phyloP scores from a whole-genome alignment of 2,888 invertebrate species.

The Monopis laevigella region DNA sequence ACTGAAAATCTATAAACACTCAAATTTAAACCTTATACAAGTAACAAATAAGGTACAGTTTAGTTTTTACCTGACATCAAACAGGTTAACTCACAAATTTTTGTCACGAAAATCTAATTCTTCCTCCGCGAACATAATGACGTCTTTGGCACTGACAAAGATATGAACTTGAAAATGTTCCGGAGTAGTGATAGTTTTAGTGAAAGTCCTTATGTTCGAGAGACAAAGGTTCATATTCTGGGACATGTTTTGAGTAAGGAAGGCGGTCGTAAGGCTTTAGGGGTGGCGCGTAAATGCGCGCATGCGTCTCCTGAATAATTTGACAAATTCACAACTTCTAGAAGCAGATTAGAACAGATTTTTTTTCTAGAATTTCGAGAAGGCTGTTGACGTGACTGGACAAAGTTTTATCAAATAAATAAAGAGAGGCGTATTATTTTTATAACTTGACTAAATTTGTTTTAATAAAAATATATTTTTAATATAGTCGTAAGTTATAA shows the following conservation, averaged over 20 bases:
- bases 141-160: constrained; percentile 55
- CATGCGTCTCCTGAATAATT: constrained; percentile 56
- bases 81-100: constrained; percentile 25
- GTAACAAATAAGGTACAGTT: background rate
- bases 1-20: background rate
- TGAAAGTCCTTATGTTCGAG: constrained; percentile 36
- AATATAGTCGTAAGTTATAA: too few species aligned
- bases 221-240: constrained; percentile 50
- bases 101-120: constrained; percentile 56
- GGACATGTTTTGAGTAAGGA: constrained; percentile 33
- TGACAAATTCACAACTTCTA: constrained; percentile 41
- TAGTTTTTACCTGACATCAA: constrained; percentile 30
- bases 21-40: background rate
- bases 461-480: too few species aligned
- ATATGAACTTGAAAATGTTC: constrained; percentile 40
- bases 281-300: constrained; percentile 63
- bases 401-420: too few species aligned
- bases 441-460: too few species aligned
- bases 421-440: too few species aligned
- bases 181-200: constrained; percentile 23
- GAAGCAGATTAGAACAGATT: background rate
- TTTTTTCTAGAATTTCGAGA: too few species aligned
- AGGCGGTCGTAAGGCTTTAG: constrained; percentile 64
- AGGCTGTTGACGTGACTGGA: too few species aligned
- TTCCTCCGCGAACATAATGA: constrained; percentile 57